Conservation (phyloP, 2,888 invertebrate species). For the Buathra laborator region DNA sequence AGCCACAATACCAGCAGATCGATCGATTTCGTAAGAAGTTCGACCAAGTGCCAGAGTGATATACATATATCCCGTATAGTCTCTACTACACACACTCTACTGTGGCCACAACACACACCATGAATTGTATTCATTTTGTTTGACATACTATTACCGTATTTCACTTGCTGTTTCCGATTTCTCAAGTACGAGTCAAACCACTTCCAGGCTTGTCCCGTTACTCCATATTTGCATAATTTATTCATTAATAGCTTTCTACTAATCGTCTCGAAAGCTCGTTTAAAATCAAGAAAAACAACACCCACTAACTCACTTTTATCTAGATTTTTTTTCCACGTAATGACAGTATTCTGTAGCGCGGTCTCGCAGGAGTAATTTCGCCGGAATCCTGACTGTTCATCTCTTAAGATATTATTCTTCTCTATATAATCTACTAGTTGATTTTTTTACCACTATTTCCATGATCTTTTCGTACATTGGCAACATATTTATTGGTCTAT, state of each 20-base stretch:
- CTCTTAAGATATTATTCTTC: background rate
- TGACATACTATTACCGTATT: slow-evolving; percentile 1
- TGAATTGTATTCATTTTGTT: too few relatives aligned
- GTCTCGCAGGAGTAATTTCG: slow-evolving; percentile 31
- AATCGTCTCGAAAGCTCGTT: slow-evolving; percentile 35
- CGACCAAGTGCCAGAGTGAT: too few relatives aligned
- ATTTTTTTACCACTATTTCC: slow-evolving; percentile 9
- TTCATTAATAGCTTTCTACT: background rate
- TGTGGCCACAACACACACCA: too few relatives aligned
- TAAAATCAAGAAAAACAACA: slow-evolving; percentile 31
- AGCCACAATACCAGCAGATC: too few relatives aligned
- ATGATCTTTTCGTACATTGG: slow-evolving; percentile 39
- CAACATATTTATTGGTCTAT: too few relatives aligned
- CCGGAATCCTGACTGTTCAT: slow-evolving; percentile 35
- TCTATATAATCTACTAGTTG: slow-evolving; percentile 23
- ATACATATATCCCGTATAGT: too few relatives aligned
- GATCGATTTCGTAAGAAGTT: too few relatives aligned
- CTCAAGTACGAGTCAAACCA: slow-evolving; percentile 14
- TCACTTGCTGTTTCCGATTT: slow-evolving; percentile 28
- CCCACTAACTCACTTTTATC: slow-evolving; percentile 14
- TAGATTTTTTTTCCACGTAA: slow-evolving; percentile 32
- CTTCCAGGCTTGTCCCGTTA: background rate
- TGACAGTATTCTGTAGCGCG: slow-evolving; percentile 31
- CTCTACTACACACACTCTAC: too few relatives aligned
- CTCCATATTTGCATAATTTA: slow-evolving; percentile 21